Percentiles rank a stretch among this genome's conserved stretches.
Conservation (phyloP, 2,888 invertebrate genomes). For the Eupithecia abbreviata region DNA sequence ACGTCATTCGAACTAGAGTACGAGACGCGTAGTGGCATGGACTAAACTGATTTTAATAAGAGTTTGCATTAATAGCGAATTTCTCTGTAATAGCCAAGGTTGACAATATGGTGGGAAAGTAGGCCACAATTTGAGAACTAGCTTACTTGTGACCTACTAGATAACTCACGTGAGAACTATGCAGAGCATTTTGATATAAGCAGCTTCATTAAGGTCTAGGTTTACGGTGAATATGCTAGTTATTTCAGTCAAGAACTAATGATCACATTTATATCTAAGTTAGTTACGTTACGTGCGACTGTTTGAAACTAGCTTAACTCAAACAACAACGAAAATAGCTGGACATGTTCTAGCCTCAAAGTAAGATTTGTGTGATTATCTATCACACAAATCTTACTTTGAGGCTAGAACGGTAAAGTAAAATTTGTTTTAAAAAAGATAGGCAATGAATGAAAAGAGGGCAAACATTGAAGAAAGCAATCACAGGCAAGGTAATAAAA, state of each 20-base stretch:
- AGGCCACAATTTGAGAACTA: conserved; percentile 20
- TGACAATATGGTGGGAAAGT: conserved; percentile 22
- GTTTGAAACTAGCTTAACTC: background rate
- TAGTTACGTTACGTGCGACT: background rate
- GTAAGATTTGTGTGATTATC: too few species aligned
- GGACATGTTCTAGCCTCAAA: background rate
- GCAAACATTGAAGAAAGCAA: background rate
- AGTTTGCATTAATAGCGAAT: background rate
- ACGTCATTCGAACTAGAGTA: too few species aligned
- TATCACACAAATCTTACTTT: too few species aligned
- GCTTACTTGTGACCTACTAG: conserved; percentile 3
- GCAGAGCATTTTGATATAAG: conserved; percentile 23
- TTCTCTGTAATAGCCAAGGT: background rate
- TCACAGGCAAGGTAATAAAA: background rate
- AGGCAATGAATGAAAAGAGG: background rate
- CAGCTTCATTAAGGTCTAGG: conserved; percentile 19
- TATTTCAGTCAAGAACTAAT: background rate
- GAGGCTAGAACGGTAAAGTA: too few species aligned
- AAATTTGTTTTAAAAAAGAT: background rate
- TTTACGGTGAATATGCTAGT: conserved; percentile 1
- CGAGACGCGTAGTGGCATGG: background rate
- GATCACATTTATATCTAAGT: background rate
- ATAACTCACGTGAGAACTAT: conserved; percentile 14
- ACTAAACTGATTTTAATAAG: background rate
- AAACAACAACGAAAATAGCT: background rate